A percentile compares a stretch with the other conserved stretches of the same genome.
phyloP scores from a whole-genome alignment of 2,113 vertebrate genomes.

The Oxyruncus cristatus region DNA sequence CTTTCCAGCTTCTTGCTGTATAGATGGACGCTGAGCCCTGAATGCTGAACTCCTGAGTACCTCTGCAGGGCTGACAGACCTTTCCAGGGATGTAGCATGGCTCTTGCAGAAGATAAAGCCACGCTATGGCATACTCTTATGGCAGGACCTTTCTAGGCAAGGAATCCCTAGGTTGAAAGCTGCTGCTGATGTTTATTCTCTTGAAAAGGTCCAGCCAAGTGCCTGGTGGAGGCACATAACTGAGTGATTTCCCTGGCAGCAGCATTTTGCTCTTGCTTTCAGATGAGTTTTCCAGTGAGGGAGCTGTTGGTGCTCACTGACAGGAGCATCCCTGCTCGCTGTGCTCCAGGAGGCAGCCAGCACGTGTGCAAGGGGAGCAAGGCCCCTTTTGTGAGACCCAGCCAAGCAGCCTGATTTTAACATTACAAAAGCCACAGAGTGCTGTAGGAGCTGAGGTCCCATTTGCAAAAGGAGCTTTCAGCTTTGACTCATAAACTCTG shows the following conservation, averaged over 20 bases:
- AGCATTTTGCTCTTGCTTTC: background rate
- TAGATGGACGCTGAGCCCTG: background rate
- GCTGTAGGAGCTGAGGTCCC: background rate
- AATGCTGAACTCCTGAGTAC: background rate
- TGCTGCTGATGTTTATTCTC: background rate
- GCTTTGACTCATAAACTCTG: background rate
- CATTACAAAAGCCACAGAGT: background rate
- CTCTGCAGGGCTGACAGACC: background rate
- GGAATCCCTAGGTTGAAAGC: background rate
- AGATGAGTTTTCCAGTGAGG: background rate
- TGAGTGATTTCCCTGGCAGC: background rate
- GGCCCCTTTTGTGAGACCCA: background rate
- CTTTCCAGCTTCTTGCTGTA: conserved; percentile 33
- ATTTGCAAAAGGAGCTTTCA: background rate
- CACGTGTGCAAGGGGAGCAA: background rate
- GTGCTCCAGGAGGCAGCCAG: background rate
- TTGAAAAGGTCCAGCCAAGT: background rate
- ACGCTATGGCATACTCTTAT: background rate
- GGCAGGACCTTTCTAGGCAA: background rate
- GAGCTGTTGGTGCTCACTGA: background rate
- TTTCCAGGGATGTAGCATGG: background rate
- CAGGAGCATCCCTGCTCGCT: background rate
- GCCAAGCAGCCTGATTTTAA: background rate
- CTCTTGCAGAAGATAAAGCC: background rate
- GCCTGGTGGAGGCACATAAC: background rate